Conservation (phyloP, 2,888 invertebrate species). For the Conchocele bisecta region DNA sequence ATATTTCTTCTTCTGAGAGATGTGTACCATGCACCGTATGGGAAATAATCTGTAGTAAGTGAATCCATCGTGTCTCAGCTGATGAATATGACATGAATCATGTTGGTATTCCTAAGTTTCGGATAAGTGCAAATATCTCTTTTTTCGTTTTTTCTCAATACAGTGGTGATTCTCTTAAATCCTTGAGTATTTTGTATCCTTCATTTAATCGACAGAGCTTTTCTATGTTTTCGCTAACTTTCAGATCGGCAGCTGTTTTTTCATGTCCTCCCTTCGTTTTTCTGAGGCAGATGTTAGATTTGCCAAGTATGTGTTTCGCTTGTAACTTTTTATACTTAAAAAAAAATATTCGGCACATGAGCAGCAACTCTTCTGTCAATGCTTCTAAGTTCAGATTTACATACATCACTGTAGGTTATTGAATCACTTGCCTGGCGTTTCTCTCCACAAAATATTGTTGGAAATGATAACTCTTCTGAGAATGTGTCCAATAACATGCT, state of each 20-base stretch:
- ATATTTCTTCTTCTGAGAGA: slow-evolving; percentile 4
- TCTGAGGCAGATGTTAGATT: slow-evolving; percentile 6
- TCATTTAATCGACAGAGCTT: slow-evolving; percentile 19
- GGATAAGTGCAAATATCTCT: slow-evolving; percentile 48
- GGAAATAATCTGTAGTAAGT: slow-evolving; percentile 27
- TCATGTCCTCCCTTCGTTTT: slow-evolving; percentile 22
- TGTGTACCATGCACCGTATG: slow-evolving; percentile 16
- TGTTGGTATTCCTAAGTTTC: slow-evolving; percentile 41
- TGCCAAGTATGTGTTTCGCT: slow-evolving; percentile 25
- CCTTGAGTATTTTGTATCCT: slow-evolving; percentile 32
- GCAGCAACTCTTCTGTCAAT: slow-evolving; percentile 35
- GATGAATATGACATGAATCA: slow-evolving; percentile 43
- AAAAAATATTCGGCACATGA: slow-evolving; percentile 37
- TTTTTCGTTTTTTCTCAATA: slow-evolving; percentile 42
- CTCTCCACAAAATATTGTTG: slow-evolving; percentile 46
- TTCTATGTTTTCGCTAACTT: slow-evolving; percentile 7
- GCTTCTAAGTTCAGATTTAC: slow-evolving; percentile 40
- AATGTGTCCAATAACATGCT: slow-evolving; percentile 49
- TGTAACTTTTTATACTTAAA: slow-evolving; percentile 47
- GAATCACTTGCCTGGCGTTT: slow-evolving; percentile 24
- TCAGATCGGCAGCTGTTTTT: slow-evolving; percentile 29
- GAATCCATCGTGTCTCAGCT: slow-evolving; percentile 51
- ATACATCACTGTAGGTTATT: slow-evolving; percentile 30
- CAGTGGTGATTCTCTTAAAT: slow-evolving; percentile 47
- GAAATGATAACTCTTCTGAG: slow-evolving; percentile 47